Evolutionary conservation across 2,113 vertebrate genomes (phyloP).

Genomic region (rabbit (Oryctolagus cuniculus)): DNA sequence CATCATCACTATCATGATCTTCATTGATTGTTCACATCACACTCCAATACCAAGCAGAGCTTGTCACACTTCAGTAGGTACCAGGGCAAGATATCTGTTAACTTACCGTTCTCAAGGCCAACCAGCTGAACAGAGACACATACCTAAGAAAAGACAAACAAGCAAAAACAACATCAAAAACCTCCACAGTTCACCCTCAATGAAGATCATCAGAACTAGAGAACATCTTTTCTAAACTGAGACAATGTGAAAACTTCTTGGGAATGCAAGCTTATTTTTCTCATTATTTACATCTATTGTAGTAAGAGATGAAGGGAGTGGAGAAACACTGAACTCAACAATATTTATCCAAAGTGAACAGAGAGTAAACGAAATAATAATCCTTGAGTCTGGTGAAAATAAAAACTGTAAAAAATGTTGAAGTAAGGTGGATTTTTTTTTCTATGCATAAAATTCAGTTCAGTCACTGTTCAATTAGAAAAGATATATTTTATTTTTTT

Average conservation of each 20-base stretch:
- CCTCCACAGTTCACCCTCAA: neutral
- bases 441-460: neutral
- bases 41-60: neutral
- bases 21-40: neutral
- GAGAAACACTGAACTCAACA: neutral
- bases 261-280: neutral
- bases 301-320: neutral
- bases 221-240: neutral
- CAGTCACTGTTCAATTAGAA: neutral
- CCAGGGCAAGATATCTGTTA: neutral
- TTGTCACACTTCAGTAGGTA: neutral
- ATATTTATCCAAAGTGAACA: neutral
- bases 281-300: neutral
- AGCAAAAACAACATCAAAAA: neutral
- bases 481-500: neutral
- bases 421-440: neutral
- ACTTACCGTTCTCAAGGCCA: neutral
- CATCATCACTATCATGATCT: neutral
- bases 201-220: neutral
- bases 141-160: neutral
- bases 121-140: neutral
- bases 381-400: neutral
- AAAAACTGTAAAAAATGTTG: neutral
- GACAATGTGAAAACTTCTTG: neutral
- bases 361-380: neutral